Evolutionary conservation across 2,888 invertebrate genomes (phyloP), one percentile per base, ranked within the genome.

Genomic region (Amblyteles armatorius): DNA sequence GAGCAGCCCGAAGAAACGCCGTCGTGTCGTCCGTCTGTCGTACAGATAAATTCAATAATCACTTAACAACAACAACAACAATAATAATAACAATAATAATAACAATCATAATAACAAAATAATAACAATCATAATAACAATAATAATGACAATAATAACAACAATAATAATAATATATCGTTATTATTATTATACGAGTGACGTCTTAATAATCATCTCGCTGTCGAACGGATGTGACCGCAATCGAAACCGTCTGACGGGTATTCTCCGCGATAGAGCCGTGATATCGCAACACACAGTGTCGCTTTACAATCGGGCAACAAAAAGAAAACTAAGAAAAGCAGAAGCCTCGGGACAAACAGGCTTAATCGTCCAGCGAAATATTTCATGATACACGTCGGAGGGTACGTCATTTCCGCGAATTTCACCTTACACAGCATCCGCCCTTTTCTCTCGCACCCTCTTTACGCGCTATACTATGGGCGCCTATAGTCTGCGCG

Each of bases 1-100:
- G 96, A 87, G 99, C 99, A 90, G 99, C 99, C 91, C 99, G 96
- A 92, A 99, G 95, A 94, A 99, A 99, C 90, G 98, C 98, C 93
- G 99, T 99, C 94, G 98, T 99, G 90, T 98, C 98, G 94, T 99
- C 99, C 94, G 97, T 97, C 98, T 98, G 96, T 52, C 96, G 96
- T 87, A 89, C 87, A 91, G 76, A 87, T 83, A 85, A 88, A 52
- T 19, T 57, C 22, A 26, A 57, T 9, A 26, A 57, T 57, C 11
- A 22, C 0, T 57, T 2, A 26, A 22, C 11, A 55, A 55, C 7
- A 19, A 19, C n/a, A 83, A 69, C 29, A 71, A 84, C 26, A 68
- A 36, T 55, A 67, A 26, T 26, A 26, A 26, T 26, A 26, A 40
- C 50, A 33, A 19, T 2, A 55, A 19, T 55, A 7, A 36, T 36